Conservation (phyloP, 2,797 vertebrate genomes). For the Urophycis tenuis region DNA sequence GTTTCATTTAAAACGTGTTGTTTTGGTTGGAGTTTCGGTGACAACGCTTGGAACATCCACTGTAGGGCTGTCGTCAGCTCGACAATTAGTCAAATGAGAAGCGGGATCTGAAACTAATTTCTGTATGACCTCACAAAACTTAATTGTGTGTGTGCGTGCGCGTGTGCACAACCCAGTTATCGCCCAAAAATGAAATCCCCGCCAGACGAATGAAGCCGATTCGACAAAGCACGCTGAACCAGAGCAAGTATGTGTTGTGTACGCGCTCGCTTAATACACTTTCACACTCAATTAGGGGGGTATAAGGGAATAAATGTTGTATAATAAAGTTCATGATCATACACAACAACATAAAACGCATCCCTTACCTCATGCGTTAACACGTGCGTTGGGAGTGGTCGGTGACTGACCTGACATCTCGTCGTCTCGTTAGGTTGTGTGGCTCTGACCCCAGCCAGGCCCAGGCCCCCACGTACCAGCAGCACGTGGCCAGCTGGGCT, state of each 20-base stretch:
- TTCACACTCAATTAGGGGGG: not conserved
- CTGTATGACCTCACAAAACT: too few relatives aligned
- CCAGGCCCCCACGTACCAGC: slow-evolving; percentile 34
- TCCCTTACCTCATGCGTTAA: too few relatives aligned
- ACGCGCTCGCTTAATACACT: not conserved
- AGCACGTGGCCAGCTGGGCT: slow-evolving; percentile 62
- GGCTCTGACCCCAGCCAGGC: slow-evolving; percentile 46
- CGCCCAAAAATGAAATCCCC: slow-evolving; percentile 51
- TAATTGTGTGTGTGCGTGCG: too few relatives aligned
- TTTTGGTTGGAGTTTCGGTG: not conserved
- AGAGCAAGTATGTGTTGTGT: slow-evolving; percentile 44
- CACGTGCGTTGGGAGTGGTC: too few relatives aligned
- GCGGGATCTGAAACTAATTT: not conserved
- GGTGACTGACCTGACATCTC: too few relatives aligned
- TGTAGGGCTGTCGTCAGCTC: not conserved
- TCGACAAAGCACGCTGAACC: slow-evolving; percentile 64
- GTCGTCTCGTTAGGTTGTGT: slow-evolving; percentile 14
- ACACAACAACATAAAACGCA: too few relatives aligned
- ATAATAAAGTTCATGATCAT: not conserved
- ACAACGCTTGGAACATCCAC: not conserved
- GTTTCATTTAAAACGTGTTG: not conserved
- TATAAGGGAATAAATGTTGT: not conserved
- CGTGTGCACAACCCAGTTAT: slow-evolving; percentile 42
- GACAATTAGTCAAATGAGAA: not conserved
- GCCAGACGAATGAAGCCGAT: slow-evolving; percentile 60